Conservation (phyloP, 2,888 invertebrate genomes). For the Leucophora obtusa region DNA sequence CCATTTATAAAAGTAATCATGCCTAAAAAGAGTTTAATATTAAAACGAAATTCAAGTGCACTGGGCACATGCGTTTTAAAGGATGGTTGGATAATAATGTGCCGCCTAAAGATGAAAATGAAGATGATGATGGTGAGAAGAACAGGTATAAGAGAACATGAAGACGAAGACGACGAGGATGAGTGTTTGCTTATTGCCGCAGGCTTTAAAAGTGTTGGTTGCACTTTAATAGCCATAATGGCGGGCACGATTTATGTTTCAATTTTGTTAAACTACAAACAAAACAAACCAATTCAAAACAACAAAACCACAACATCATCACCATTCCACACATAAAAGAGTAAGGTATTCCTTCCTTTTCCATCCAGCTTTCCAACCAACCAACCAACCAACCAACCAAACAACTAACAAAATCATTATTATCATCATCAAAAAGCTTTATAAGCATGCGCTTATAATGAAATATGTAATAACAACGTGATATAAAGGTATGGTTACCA, state of each 20-base stretch:
- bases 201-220: constrained; percentile 64
- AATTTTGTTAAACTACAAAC: constrained; percentile 72
- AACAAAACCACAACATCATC: constrained; percentile 50
- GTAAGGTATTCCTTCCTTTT: constrained; percentile 22
- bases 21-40: not conserved
- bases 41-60: constrained; percentile 2
- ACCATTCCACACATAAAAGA: constrained; percentile 46
- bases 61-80: not conserved
- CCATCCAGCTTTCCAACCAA: constrained; percentile 10
- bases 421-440: constrained; percentile 17
- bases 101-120: constrained; percentile 48
- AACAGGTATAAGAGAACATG: not conserved
- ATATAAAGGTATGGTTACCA: constrained; percentile 45
- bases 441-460: constrained; percentile 50
- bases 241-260: constrained; percentile 73
- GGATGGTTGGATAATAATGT: constrained; percentile 47
- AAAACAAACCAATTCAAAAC: constrained; percentile 60
- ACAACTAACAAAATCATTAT: constrained; percentile 16
- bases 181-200: constrained; percentile 63
- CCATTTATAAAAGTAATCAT: constrained; percentile 43
- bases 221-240: constrained; percentile 75
- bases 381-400: constrained; percentile 27
- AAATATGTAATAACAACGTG: constrained; percentile 45
- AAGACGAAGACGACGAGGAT: constrained; percentile 31
- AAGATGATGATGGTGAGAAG: not conserved